Base-by-base conservation (phyloP, 2,888 invertebrate genomes). In the Cataglyphis livida region DNA sequence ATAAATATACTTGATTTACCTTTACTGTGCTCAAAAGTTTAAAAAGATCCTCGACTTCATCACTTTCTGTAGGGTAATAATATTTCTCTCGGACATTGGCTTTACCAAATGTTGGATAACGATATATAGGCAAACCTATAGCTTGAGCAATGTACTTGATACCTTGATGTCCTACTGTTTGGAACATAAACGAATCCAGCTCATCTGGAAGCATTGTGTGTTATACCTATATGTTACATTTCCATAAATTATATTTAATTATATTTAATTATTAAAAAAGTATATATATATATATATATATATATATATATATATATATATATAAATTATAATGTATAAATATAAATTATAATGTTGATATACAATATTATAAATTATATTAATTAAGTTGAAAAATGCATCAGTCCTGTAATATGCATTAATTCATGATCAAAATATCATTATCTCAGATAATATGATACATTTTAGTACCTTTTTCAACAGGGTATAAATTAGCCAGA, bases 131-230 rank as follows among this genome's bases (percentile, higher is more conserved):
- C 83, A 99, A 95, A 3, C 96, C 98, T 97, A 99, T 98, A 1
- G 99, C 99, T 94, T 98, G 97, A 38, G 99, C 98, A 94, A 99
- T 98, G 88, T 98, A 95, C 88, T 97, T 97, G 87, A 99, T 97
- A 25, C 98, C 98, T 95, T 99, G 98, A 94, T 99, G 98, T 0
- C 99, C 99, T 79, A 99, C 99, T 73, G 99, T 99, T 96, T 99
- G 99, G 94, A 99, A 99, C 99, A 99, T 99, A 94, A 98, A 99
- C 94, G 99, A 99, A 95, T 99, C 99, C 92, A 98, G 94, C 95
- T 99, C 99, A 96, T 98, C 98, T 97, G 94, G 59, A 95, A 95
- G 89, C 73, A 84, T 86, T 70, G 64, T 57, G 51, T 15, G 12
- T 71, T 70, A 75, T 71, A 79, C 54, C 21, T 48, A 32, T 70